Evolutionary conservation across 2,888 invertebrate genomes (phyloP), one percentile per base, ranked within the genome.

Genomic region (Pristionchus japonicus): DNA sequence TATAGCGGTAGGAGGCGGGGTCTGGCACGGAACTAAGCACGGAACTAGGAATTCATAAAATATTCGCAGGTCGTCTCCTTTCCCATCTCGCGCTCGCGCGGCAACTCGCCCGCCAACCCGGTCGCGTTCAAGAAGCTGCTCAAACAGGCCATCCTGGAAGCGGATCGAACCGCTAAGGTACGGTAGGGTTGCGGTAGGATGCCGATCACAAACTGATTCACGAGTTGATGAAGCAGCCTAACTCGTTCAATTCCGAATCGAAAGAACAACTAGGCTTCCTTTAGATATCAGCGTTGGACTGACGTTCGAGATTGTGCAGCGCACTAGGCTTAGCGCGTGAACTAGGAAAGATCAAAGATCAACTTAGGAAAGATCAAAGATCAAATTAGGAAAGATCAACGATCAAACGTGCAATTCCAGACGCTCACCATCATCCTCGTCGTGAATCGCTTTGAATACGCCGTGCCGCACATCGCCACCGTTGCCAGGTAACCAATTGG

Each of bases 1-100:
- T n/a, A n/a, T n/a, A n/a, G n/a, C n/a, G n/a, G n/a, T 97, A 96
- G 96, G 52, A 97, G 97, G 96, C 93, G 93, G 31, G 91, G 94
- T 93, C 93, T 3, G 91, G 93, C 92, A 20, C 70, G 90, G 40
- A 49, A 13, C 11, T 9, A 49, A 17, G 49, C 9, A 17, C 9
- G 49, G 11, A 17, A 49, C 9, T 64, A 1, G 9, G 20, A 64
- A 31, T 27, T 27, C 2, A 64, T 64, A 9, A 64, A n/a, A 6
- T 27, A 31, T 67, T 31, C n/a, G n/a, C 37, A 74, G 74, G 11
- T 74, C 74, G 4, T 74, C 17, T 74, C 40, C 37, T 40, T 74
- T 11, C 74, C 74, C n/a, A 23, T 23, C n/a, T 20, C 37, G 17
- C 74, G 40, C 40, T 74, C 74, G 1, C 74, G 74, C 23, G 40